These are phyloP conservation scores for Microctonus aethiopoides DNA, from an alignment of 2,888 invertebrate genomes.

Conservation along the genomic window DNA sequence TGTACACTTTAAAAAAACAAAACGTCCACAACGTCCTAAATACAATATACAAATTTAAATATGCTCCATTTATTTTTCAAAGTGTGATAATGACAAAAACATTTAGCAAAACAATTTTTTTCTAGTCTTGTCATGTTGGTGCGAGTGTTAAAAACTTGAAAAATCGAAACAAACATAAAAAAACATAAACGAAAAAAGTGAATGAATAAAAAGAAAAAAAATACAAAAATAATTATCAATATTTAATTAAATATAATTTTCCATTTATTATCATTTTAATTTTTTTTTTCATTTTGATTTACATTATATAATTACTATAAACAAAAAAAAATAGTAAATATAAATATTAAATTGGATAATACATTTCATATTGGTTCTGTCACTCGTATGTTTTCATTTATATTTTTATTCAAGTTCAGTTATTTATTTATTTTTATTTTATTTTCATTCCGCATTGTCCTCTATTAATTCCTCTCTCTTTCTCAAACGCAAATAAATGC, in stretches of 20 bases:
- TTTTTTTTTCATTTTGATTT: too few species aligned
- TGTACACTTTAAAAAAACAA: conserved; percentile 35
- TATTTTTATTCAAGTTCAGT: too few species aligned
- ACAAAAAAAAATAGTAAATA: too few species aligned
- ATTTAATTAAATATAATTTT: conserved; percentile 14
- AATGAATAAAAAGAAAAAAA: background rate
- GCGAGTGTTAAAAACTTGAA: background rate
- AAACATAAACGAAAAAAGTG: background rate
- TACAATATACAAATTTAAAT: background rate
- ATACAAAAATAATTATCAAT: conserved; percentile 12
- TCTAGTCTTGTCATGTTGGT: background rate
- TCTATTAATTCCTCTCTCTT: background rate
- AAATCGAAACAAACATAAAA: background rate
- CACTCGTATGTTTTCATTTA: background rate
- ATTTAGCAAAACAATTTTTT: background rate
- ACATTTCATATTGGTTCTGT: background rate
- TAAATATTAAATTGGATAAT: conserved; percentile 15
- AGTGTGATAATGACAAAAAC: background rate
- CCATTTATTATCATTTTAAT: too few species aligned
- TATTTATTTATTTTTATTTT: background rate
- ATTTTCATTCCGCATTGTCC: background rate
- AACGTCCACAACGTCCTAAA: conserved; percentile 25
- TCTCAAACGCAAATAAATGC: conserved; percentile 6
- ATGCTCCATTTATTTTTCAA: conserved; percentile 3
- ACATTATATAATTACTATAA: too few species aligned